Evolutionary conservation across 2,888 invertebrate genomes (phyloP), one percentile per base, ranked within the genome.

Genomic region (Ectemnius lituratus): DNA sequence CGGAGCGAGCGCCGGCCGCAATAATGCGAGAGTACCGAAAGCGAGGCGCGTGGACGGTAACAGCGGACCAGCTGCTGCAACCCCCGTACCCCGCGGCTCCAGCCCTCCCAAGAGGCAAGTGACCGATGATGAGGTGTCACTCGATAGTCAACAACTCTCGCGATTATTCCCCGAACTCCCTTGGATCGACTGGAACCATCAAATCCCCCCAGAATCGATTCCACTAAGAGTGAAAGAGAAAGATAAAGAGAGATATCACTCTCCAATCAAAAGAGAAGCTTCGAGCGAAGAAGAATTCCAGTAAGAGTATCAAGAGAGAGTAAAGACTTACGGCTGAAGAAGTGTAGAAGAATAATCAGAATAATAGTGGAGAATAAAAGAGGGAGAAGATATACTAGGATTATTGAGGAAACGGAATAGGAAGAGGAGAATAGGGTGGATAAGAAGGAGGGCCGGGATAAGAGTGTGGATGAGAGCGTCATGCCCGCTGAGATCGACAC

Each of bases 401-500:
- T 23, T 23, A 23, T 23, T 23, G 23, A 23, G 63, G 57, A 47
- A 66, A 58, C 67, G 60, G 57, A 16, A 46, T 2, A 66, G 76
- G 64, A 57, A 46, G 58, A 60, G 79, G 20, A n/a, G n/a, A n/a
- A n/a, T 62, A 47, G 78, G 8, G 70, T 37, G 62, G 72, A 76
- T 72, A 68, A 66, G 75, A 67, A 75, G 76, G 70, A 79, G 76
- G 74, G 67, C 62, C 68, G 61, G 76, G 70, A 62, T 67, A 83
- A 77, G 79, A 79, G 84, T 77, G 84, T 85, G 85, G 87, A 88
- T 86, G 89, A 89, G 88, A 89, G 83, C 88, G 89, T 89, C 89
- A 89, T 89, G 88, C 88, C 83, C 87, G 88, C 83, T 86, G 89
- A 85, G 88, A 87, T 87, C 85, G 85, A 88, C 86, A 86, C 85